Percentiles rank a stretch among this genome's conserved stretches.
These are phyloP conservation scores for Anomalospiza imberbis DNA, from an alignment of 2,797 vertebrate species.

Conservation along the genomic window DNA sequence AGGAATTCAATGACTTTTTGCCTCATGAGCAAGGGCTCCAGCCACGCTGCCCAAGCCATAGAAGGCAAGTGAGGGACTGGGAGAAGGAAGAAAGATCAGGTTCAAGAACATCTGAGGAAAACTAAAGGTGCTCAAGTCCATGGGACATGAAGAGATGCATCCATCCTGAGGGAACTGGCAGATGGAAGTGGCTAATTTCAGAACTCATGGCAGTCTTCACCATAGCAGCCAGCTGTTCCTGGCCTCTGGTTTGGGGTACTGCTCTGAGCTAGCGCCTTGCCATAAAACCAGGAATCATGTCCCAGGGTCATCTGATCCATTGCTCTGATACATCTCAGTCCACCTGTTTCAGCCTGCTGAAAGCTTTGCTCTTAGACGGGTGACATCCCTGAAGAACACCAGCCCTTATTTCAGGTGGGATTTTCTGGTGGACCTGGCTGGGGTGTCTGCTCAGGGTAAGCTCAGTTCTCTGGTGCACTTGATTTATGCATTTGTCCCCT, in stretches of 20 bases:
- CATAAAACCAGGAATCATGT: neutral
- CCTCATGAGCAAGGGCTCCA: neutral
- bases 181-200: neutral
- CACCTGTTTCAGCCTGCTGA: neutral
- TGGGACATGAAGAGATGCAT: too few species aligned
- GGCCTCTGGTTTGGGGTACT: neutral
- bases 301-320: rapidly evolving
- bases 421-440: neutral
- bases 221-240: neutral
- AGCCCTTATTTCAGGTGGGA: neutral
- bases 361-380: neutral
- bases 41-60: neutral
- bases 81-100: neutral
- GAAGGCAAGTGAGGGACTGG: neutral
- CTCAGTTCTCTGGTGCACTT: neutral
- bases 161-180: neutral
- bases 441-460: neutral
- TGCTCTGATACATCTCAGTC: neutral
- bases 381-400: neutral
- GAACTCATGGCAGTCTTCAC: neutral
- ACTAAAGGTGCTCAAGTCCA: too few species aligned
- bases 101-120: neutral
- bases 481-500: neutral
- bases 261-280: neutral
- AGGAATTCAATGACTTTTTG: neutral